phyloP scores from a whole-genome alignment of 2,797 vertebrate genomes.

The Anabas testudineus region DNA sequence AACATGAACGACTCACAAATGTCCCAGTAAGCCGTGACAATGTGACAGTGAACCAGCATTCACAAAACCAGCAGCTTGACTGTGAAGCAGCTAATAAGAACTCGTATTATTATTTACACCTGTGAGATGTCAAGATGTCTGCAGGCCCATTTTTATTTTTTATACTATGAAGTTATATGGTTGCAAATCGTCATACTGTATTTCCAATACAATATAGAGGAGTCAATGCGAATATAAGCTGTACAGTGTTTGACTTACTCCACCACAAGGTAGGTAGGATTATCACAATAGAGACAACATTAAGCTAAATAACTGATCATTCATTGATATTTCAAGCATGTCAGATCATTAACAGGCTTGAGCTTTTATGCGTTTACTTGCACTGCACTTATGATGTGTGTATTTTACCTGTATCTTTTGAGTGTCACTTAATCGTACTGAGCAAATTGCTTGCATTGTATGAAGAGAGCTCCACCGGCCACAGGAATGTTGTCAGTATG shows the following conservation, averaged over 20 bases:
- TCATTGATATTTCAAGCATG: too few species aligned
- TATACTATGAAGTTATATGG: too few species aligned
- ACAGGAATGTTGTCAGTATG: slow-evolving; percentile 19
- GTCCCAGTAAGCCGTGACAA: background rate
- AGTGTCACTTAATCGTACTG: slow-evolving; percentile 43
- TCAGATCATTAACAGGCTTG: too few species aligned
- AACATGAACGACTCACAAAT: background rate
- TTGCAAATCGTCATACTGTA: too few species aligned
- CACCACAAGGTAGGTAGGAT: too few species aligned
- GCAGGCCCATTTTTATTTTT: too few species aligned
- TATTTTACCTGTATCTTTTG: slow-evolving; percentile 35
- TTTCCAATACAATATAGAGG: background rate
- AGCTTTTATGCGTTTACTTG: slow-evolving; percentile 30
- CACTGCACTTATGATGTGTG: slow-evolving; percentile 21
- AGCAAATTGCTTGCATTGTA: slow-evolving; percentile 27
- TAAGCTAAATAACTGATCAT: too few species aligned
- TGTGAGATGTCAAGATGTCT: background rate
- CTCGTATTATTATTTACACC: background rate
- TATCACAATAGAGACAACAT: too few species aligned
- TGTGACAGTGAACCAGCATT: background rate
- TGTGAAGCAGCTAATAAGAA: background rate
- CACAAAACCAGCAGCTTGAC: background rate
- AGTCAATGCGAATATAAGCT: background rate
- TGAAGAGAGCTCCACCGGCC: slow-evolving; percentile 11
- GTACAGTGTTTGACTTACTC: too few species aligned